Evolutionary conservation across 2,888 invertebrate species (phyloP).

Genomic region (Pilophorus perplexus): DNA sequence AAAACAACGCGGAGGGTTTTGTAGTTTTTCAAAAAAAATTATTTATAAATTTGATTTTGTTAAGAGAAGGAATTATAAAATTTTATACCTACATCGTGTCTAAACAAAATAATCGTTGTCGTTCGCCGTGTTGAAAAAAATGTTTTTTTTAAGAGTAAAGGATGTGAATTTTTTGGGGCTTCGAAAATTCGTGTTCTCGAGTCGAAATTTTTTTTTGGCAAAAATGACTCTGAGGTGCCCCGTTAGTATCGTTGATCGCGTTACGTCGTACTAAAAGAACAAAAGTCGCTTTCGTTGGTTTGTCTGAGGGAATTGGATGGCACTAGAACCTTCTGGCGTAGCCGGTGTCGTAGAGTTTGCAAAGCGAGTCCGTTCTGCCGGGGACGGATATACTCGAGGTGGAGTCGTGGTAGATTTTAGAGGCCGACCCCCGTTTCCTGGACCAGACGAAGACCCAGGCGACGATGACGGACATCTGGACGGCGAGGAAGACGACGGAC

Average conservation of each 20-base stretch:
- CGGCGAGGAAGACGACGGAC: slow-evolving; percentile 79
- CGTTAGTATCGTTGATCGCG: no score
- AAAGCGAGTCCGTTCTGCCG: slow-evolving; percentile 68
- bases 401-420: slow-evolving; percentile 58
- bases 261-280: slow-evolving; percentile 13
- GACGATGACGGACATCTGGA: slow-evolving; percentile 81
- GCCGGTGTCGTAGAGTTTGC: slow-evolving; percentile 84
- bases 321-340: slow-evolving; percentile 63
- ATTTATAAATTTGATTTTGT: slow-evolving; percentile 31
- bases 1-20: no score
- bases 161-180: no score
- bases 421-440: slow-evolving; percentile 50
- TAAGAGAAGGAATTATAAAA: background rate
- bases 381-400: slow-evolving; percentile 65
- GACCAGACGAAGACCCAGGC: slow-evolving; percentile 87
- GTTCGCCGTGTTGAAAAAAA: no score
- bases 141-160: no score
- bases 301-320: slow-evolving; percentile 38
- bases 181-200: no score
- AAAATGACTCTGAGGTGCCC: no score
- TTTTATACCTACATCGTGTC: no score
- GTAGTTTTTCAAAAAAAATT: slow-evolving; percentile 25
- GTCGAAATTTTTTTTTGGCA: no score
- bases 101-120: no score
- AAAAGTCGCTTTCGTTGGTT: background rate